Evolutionary conservation across 2,797 vertebrate genomes (phyloP).

Genomic region (Miichthys miiuy): DNA sequence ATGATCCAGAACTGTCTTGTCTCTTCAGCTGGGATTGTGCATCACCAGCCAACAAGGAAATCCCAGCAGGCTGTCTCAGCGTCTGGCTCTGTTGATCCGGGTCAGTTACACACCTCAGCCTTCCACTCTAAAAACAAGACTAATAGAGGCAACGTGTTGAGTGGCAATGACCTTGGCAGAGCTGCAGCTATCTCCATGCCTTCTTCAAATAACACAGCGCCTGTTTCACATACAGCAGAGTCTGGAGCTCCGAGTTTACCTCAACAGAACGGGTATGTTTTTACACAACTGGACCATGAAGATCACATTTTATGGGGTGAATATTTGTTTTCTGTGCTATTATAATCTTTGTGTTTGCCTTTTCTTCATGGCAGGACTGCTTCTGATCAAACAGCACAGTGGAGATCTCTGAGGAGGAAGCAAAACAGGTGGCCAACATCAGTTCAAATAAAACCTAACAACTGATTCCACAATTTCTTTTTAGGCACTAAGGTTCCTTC

Average conservation of each 20-base stretch:
- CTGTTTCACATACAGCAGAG: constrained; percentile 25
- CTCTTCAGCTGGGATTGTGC: constrained; percentile 32
- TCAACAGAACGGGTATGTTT: constrained; percentile 59
- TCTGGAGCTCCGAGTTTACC: constrained; percentile 21
- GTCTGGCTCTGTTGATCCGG: constrained; percentile 29
- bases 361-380: constrained; percentile 58
- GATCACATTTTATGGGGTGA: not conserved
- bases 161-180: constrained; percentile 31
- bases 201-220: constrained; percentile 17
- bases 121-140: constrained; percentile 48
- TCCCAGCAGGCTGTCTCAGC: constrained; percentile 33
- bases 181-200: constrained; percentile 17
- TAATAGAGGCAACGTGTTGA: constrained; percentile 24
- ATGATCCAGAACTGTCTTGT: constrained; percentile 19
- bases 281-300: not conserved
- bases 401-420: constrained; percentile 75
- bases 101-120: constrained; percentile 31
- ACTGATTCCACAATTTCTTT: not conserved
- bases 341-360: constrained; percentile 33
- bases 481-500: not conserved
- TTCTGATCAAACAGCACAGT: constrained; percentile 66
- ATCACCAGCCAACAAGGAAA: constrained; percentile 34
- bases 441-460: not conserved
- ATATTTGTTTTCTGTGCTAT: not conserved
- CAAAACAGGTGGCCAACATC: constrained; percentile 75